Base-by-base conservation (phyloP, 2,113 vertebrate species). In the Melanostigma gelatinosum region DNA sequence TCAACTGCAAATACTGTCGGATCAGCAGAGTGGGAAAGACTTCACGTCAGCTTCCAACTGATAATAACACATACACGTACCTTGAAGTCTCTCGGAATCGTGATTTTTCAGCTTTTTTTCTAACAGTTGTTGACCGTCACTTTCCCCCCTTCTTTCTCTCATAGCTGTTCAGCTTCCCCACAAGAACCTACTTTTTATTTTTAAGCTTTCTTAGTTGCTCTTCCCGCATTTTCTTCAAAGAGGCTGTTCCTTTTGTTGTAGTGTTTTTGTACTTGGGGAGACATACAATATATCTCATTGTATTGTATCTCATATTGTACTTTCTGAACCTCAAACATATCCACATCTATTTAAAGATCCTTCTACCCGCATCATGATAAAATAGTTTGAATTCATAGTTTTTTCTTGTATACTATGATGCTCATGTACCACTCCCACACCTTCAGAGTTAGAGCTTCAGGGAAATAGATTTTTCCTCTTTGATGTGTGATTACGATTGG, bases 401-500 rank as follows among this genome's bases (percentile, higher is more conserved):
- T 72, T 63, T 63, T 69, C 13, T 8, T 40, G 0, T 15, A 72
- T 15, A 20, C 4, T 9, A 9, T 36, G 27, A 34, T 20, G 4
- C 38, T 57, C 15, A 16, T 50, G 29, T 4, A 4, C 34, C 72
- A 62, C 58, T 75, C 36, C 54, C 54, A 58, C 60, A 68, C 29
- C 54, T 58, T 62, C 16, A 75, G 40, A n/a, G 7, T 27, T 8
- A 34, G 8, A 77, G 63, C 60, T 74, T 77, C 20, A 50, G 65
- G 22, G 69, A 44, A 69, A 83, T 46, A 44, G n/a, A 10, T 76
- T 73, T 69, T 69, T 62, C 6, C 44, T 68, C 46, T 83, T 72
- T 83, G 55, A 74, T 75, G 42, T 81, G 66, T 55, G 52, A 71
- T 80, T 36, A n/a, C 73, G 36, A 77, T 77, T 58, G 32, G 40